These are phyloP conservation scores for Egretta garzetta DNA, from an alignment of 2,113 vertebrate genomes.

Conservation along the genomic window DNA sequence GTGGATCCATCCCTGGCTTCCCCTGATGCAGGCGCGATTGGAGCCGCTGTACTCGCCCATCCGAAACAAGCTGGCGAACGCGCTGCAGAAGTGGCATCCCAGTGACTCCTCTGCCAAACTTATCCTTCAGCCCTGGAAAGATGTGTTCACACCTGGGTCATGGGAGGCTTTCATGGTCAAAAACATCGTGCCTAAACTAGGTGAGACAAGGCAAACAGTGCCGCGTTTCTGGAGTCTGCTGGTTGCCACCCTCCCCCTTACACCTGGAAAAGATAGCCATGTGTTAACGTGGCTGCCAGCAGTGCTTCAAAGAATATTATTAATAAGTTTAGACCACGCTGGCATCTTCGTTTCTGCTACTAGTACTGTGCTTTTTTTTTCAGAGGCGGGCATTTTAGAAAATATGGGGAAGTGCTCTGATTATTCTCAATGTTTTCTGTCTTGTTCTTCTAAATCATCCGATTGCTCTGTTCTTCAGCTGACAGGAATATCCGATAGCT, in stretches of 20 bases:
- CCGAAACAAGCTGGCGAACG: conserved; percentile 91
- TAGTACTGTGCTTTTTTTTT: background rate
- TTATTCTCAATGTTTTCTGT: background rate
- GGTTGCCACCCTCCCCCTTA: background rate
- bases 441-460: background rate
- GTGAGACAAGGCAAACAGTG: conserved; percentile 49
- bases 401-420: background rate
- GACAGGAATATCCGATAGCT: background rate
- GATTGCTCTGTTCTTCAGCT: background rate
- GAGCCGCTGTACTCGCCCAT: conserved; percentile 94
- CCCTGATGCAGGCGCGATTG: conserved; percentile 88
- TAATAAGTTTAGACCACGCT: background rate
- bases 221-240: background rate
- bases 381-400: background rate
- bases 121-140: conserved; percentile 97
- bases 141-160: conserved; percentile 92
- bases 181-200: conserved; percentile 96
- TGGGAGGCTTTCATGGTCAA: conserved; percentile 99
- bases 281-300: background rate
- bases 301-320: background rate
- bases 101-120: conserved; percentile 94
- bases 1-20: conserved; percentile 97
- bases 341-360: background rate
- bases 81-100: conserved; percentile 97
- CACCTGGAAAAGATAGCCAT: rapidly evolving